These are phyloP conservation scores for Nanorana parkeri DNA, from an alignment of 2,113 vertebrate genomes.

Conservation along the genomic window DNA sequence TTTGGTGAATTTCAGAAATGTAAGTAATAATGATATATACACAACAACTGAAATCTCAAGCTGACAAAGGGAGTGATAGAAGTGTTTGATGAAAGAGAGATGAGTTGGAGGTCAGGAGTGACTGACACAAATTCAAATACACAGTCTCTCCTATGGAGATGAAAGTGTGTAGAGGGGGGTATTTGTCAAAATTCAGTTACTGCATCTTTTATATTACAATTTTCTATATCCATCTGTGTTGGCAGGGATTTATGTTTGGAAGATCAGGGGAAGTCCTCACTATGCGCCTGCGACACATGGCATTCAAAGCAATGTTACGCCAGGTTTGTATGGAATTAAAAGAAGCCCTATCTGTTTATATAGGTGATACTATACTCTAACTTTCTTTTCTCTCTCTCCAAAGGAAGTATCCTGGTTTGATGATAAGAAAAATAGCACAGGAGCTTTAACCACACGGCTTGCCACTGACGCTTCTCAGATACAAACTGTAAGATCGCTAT, in stretches of 20 bases:
- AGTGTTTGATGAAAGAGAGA: no score
- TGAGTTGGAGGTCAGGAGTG: no score
- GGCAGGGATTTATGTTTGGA: constrained; percentile 62
- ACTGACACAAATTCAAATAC: no score
- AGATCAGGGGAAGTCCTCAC: constrained; percentile 62
- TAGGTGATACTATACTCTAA: background rate
- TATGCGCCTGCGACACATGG: constrained; percentile 56
- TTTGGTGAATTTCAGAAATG: no score
- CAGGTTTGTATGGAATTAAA: constrained; percentile 45
- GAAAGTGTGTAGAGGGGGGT: background rate
- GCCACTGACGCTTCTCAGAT: constrained; percentile 62
- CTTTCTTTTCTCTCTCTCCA: background rate
- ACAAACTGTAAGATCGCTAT: constrained; percentile 56
- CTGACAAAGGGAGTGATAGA: no score
- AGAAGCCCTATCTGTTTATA: background rate
- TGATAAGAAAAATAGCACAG: constrained; percentile 61
- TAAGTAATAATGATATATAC: no score
- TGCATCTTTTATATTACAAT: background rate
- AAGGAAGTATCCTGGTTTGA: constrained; percentile 62
- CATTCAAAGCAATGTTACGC: constrained; percentile 65
- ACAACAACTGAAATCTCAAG: no score
- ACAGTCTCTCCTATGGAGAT: background rate
- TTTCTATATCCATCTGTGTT: background rate
- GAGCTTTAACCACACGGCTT: constrained; percentile 62
- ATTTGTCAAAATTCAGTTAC: background rate